Percentiles rank a stretch among this genome's conserved stretches.
Evolutionary conservation across 2,797 vertebrate species (phyloP).

Genomic region (Petrocephalus schoutedeni): DNA sequence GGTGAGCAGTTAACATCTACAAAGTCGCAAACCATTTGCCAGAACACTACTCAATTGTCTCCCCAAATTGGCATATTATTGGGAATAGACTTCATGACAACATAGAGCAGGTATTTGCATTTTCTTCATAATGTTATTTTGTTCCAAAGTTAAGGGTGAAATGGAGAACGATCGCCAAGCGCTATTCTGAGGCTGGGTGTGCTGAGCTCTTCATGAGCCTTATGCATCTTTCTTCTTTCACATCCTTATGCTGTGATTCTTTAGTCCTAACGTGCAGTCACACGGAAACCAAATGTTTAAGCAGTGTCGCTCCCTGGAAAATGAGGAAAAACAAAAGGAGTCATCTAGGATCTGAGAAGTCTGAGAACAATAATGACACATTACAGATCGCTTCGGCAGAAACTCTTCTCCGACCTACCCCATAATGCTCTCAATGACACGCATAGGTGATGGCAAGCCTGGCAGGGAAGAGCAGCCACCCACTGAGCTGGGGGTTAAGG

Average conservation of each 20-base stretch:
- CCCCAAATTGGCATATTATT: not conserved
- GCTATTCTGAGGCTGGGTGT: not conserved
- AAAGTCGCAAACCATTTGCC: not conserved
- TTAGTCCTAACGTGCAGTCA: not conserved
- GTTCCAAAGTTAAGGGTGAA: not conserved
- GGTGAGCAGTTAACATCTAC: not conserved
- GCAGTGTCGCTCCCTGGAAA: not conserved
- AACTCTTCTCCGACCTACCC: not conserved
- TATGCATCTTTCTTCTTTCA: not conserved
- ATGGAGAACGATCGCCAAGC: not conserved
- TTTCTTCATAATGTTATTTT: not conserved
- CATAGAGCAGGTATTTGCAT: not conserved
- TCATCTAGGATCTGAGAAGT: too few relatives aligned
- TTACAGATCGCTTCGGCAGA: not conserved
- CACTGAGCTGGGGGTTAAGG: not conserved
- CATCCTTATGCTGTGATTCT: not conserved
- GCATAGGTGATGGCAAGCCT: not conserved
- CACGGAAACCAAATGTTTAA: not conserved
- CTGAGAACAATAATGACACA: not conserved
- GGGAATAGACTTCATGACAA: not conserved
- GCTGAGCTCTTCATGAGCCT: not conserved
- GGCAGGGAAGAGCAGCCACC: not conserved
- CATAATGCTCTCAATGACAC: not conserved
- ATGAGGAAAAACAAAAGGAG: not conserved
- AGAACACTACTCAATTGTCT: not conserved